These are phyloP conservation scores for Porites lutea DNA, from an alignment of 64 coral and sea anemone genomes.

Conservation along the genomic window DNA sequence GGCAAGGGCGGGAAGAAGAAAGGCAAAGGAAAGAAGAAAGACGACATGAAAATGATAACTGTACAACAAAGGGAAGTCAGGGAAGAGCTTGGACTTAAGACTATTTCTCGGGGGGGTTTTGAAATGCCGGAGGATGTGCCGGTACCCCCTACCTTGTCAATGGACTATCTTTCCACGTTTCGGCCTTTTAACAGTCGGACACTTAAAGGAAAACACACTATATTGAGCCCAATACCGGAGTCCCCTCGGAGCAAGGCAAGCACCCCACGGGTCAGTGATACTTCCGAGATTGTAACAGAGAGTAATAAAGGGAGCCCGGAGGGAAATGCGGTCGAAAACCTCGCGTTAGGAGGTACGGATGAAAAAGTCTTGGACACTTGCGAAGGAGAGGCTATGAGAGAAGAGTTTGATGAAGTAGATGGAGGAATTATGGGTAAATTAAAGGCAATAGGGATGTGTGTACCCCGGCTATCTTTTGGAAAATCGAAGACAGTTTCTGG, in stretches of 20 bases:
- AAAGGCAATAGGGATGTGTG: slow-evolving; percentile 43
- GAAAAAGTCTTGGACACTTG: background rate
- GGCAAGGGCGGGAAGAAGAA: slow-evolving; percentile 56
- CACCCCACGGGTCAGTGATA: background rate
- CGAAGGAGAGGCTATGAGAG: background rate
- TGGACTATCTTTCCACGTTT: slow-evolving; percentile 57
- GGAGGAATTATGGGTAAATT: slow-evolving; percentile 64
- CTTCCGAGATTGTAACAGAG: background rate
- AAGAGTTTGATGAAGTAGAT: slow-evolving; percentile 79
- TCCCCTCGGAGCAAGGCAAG: slow-evolving; percentile 60
- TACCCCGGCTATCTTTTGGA: slow-evolving; percentile 53
- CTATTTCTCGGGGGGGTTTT: slow-evolving; percentile 39
- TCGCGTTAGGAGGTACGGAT: background rate
- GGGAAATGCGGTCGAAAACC: background rate
- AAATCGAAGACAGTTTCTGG: slow-evolving; percentile 51
- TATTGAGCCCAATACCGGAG: slow-evolving; percentile 89
- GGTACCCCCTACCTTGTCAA: slow-evolving; percentile 59
- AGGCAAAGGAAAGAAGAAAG: slow-evolving; percentile 62
- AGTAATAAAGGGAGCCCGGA: background rate
- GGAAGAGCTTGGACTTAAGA: slow-evolving; percentile 21
- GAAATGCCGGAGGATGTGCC: slow-evolving; percentile 39
- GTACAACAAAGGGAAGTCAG: slow-evolving; percentile 61
- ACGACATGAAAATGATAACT: slow-evolving; percentile 73
- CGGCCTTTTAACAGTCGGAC: slow-evolving; percentile 39
- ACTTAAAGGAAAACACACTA: slow-evolving; percentile 46